Conservation (phyloP, 2,797 vertebrate species). For the Lagodon rhomboides region DNA sequence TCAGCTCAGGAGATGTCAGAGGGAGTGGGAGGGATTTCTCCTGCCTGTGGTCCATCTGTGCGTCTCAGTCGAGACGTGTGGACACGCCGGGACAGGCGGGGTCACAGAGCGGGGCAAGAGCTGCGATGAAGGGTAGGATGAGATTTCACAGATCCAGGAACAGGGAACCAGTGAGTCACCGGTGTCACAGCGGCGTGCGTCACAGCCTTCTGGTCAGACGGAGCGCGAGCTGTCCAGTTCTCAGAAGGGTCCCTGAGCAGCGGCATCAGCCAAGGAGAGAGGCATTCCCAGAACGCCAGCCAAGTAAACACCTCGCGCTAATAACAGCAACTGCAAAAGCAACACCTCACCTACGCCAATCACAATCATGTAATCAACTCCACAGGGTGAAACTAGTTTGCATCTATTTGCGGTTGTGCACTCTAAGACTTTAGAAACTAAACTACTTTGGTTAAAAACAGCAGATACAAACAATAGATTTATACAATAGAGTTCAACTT, state of each 20-base stretch:
- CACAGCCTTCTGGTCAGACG: conserved; percentile 77
- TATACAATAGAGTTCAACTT: neutral
- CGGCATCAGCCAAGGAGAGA: conserved; percentile 37
- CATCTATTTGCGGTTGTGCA: conserved; percentile 32
- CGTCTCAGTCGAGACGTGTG: conserved; percentile 38
- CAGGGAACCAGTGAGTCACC: conserved; percentile 71
- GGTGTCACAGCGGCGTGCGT: conserved; percentile 66
- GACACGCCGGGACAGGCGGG: conserved; percentile 38
- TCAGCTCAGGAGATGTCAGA: conserved; percentile 29
- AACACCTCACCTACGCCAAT: conserved; percentile 60
- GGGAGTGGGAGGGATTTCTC: conserved; percentile 44
- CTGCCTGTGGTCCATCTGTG: conserved; percentile 44
- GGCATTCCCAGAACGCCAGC: conserved; percentile 66
- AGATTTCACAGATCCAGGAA: conserved; percentile 75
- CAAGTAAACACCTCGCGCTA: conserved; percentile 56
- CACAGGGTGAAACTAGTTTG: conserved; percentile 10
- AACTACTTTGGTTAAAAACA: conserved; percentile 6
- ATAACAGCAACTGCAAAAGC: conserved; percentile 49
- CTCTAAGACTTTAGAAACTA: conserved; percentile 18
- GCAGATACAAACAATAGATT: neutral
- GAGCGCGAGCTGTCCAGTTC: conserved; percentile 56
- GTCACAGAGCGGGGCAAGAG: conserved; percentile 41
- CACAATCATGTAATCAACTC: conserved; percentile 61
- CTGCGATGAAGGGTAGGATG: conserved; percentile 41
- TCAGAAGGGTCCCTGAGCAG: conserved; percentile 55